Base-by-base conservation (phyloP, 2,113 vertebrate genomes). In the Osmerus eperlanus region DNA sequence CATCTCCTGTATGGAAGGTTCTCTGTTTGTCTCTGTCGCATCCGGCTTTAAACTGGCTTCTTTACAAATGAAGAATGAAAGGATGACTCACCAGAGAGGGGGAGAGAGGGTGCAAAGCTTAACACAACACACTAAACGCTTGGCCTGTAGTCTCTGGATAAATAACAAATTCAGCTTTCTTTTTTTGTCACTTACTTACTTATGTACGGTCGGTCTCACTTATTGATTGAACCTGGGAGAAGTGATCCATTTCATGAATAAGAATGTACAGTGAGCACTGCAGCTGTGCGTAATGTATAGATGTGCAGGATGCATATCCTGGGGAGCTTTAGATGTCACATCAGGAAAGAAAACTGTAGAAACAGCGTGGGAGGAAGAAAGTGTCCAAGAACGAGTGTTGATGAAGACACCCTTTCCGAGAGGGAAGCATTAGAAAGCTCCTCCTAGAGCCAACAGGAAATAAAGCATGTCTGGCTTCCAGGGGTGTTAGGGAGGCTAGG, bases 21-120 rank as follows among this genome's bases (percentile, higher is more conserved):
- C 66, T 70, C 66, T 70, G 80, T 84, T 82, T 83, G 54, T 79
- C 81, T 84, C 78, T 81, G 74, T 71, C 74, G 80, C 76, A 78
- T 81, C 72, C 32, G 11, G 61, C 76, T 86, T 85, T 80, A 72
- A 81, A 85, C 76, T 70, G 77, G 21, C 70, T 66, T 80, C 80
- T 88, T 87, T 88, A 87, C 81, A 85, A 85, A 86, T 81, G 75
- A 63, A 80, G 41, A 83, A 89, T 89, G 69, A 82, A 86, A 84
- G 78, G 65, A 80, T 81, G 88, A 86, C 65, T 88, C 86, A 82
- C 59, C 6, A 0, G 67, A 74, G 75, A 72, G 85, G 0, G 67
- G 72, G 75, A 72, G 86, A 47, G 71, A 81, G 83, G 83, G 79
- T 81, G 77, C 75, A 77, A 58, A 47, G 81, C 78, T 84, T 83